Base-by-base conservation (phyloP, 2,888 invertebrate genomes). In the Himalopsyche anomala region DNA sequence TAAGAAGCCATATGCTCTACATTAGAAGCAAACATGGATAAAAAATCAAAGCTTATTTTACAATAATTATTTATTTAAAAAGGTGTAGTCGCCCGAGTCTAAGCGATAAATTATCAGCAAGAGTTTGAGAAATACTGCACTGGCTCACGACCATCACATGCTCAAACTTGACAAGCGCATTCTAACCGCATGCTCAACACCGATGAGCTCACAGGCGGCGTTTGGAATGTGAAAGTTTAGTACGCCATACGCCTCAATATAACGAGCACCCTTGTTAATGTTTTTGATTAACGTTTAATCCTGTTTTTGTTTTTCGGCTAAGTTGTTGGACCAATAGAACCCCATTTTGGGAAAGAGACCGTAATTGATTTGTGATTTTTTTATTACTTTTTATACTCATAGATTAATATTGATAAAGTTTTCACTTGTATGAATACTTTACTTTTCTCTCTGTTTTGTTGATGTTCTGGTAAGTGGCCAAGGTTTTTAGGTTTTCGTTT, bases 241-340 rank as follows among this genome's bases (percentile, higher is more conserved):
- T 62, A 28, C 62, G 62, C 28, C 62, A 28, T 28, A 62, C n/a
- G 62, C 62, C 19, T 62, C 62, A 11, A 62, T 19, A 19, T 62
- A 28, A 28, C 62, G 0, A 28, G 62, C 19, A 62, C 19, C 62
- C 62, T 19, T 62, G 62, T 62, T 62, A 62, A 62, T 62, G 62
- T 28, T 62, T 62, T 62, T 62, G 62, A 62, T 62, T 62, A 62
- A 62, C 62, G 62, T 28, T 62, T 62, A 62, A 62, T 62, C 28
- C 62, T n/a, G 62, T 62, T 62, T 62, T 62, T 62, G 62, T 62
- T 62, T 62, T 28, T 9, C 28, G 28, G 9, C 62, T 62, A 62
- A 62, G 19, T 8, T 62, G 62, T 62, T 19, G 19, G n/a, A 62
- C 4, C 19, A 62, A 62, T 19, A 19, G 62, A 11, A 19, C 2